Percentiles rank a stretch among this genome's conserved stretches.
These are phyloP conservation scores for Rhinolophus sinicus DNA, from an alignment of 2,113 vertebrate genomes.

Conservation along the genomic window DNA sequence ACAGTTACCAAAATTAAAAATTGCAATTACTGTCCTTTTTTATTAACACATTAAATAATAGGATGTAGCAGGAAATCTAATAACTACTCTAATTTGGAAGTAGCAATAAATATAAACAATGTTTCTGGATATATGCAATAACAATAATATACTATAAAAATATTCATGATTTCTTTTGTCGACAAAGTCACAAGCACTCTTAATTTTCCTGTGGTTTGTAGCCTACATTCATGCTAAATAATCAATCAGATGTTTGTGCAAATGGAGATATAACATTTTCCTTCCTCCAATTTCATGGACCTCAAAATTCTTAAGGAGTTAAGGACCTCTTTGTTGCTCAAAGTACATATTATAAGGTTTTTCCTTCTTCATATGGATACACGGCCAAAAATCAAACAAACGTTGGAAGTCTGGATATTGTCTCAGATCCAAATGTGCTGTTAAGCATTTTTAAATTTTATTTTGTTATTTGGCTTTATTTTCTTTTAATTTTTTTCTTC, in stretches of 20 bases:
- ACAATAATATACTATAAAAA: background rate
- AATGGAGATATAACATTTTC: background rate
- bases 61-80: background rate
- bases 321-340: background rate
- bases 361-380: background rate
- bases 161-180: background rate
- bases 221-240: background rate
- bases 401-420: background rate
- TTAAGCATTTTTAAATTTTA: background rate
- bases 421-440: background rate
- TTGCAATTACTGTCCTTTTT: background rate
- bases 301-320: background rate
- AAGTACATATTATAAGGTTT: background rate
- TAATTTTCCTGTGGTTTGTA: background rate
- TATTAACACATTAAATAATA: background rate
- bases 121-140: background rate
- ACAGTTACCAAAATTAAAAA: background rate
- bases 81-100: constrained; percentile 15
- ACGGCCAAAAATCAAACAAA: background rate
- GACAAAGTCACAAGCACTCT: background rate
- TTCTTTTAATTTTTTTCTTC: background rate
- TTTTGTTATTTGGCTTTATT: too few species aligned
- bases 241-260: background rate
- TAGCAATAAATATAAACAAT: background rate
- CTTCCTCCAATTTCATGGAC: background rate